Percentiles rank a stretch among this genome's conserved stretches.
phyloP scores from a whole-genome alignment of 2,888 invertebrate genomes.

The Plebejus argus region DNA sequence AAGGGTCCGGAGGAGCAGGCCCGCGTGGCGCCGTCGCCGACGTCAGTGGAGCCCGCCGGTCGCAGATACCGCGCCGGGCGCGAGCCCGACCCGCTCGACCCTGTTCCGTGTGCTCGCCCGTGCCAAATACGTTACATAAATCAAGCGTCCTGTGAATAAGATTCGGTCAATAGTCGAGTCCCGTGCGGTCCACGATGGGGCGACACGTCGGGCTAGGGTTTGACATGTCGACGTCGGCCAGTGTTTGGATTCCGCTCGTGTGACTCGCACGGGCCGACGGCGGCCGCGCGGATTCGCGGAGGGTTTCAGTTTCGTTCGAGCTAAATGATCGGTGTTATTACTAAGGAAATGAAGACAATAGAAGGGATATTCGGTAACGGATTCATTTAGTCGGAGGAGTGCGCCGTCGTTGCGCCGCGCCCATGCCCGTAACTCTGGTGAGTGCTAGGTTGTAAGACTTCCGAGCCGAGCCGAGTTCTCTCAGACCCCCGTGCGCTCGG shows the following conservation, averaged over 20 bases:
- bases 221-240: constrained; percentile 57
- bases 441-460: constrained; percentile 78
- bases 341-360: constrained; percentile 61
- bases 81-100: constrained; percentile 60
- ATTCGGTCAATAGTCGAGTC: constrained; percentile 38
- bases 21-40: constrained; percentile 75
- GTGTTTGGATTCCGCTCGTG: constrained; percentile 76
- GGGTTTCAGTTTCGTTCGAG: constrained; percentile 55
- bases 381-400: constrained; percentile 72
- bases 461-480: constrained; percentile 66
- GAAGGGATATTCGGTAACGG: constrained; percentile 66
- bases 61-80: constrained; percentile 59
- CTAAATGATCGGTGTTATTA: constrained; percentile 64
- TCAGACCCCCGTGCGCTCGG: constrained; percentile 48
- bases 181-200: constrained; percentile 36
- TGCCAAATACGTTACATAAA: constrained; percentile 62
- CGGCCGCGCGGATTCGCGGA: constrained; percentile 59
- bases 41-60: constrained; percentile 71
- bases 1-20: constrained; percentile 67
- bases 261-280: constrained; percentile 66
- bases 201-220: constrained; percentile 47
- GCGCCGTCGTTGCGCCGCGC: constrained; percentile 74
- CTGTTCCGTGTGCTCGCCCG: constrained; percentile 53
- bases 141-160: constrained; percentile 45
- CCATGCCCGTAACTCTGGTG: constrained; percentile 77